These are phyloP conservation scores for Mus musculus DNA, from an alignment of 2,113 vertebrate species.

Conservation along the genomic window GRCm39 chr14:30949501-30950000, in stretches of 20 bases:
- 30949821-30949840: slow-evolving; percentile 90
- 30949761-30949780: slow-evolving; percentile 90
- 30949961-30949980: slow-evolving; percentile 90
- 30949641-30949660: rapidly evolving
- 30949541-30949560: too few relatives aligned
- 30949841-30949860: slow-evolving; percentile 89
- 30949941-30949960: slow-evolving; percentile 96
- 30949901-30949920: slow-evolving; percentile 70
- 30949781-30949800: slow-evolving; percentile 92
- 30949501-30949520: not conserved
- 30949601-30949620: not conserved
- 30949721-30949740: slow-evolving; percentile 92
- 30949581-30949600: not conserved
- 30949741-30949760: slow-evolving; percentile 92
- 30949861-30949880: slow-evolving; percentile 84
- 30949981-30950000: slow-evolving; percentile 94
- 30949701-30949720: slow-evolving; percentile 92
- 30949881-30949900: slow-evolving; percentile 31
- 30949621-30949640: not conserved
- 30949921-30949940: slow-evolving; percentile 89
- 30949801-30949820: slow-evolving; percentile 92
- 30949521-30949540: not conserved
- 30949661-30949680: not conserved
- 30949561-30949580: not conserved
- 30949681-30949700: slow-evolving; percentile 84